These are phyloP conservation scores for Neotoxoptera formosana DNA, from an alignment of 1,140 invertebrate genomes.

Conservation along the genomic window DNA sequence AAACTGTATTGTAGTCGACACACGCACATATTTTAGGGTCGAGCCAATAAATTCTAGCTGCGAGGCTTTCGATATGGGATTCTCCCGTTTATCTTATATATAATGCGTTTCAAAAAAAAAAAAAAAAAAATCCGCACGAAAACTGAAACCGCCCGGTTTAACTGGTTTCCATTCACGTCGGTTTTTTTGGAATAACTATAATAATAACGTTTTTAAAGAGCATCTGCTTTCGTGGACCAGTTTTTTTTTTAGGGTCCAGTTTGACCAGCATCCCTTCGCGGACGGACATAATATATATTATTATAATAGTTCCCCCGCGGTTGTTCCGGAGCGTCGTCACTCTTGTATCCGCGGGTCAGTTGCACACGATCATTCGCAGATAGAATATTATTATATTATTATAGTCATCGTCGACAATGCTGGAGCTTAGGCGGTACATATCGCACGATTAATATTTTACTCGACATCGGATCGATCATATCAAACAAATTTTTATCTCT, in stretches of 20 bases:
- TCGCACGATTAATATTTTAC: not conserved
- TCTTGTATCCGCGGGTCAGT: conserved; percentile 1
- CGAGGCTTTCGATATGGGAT: not conserved
- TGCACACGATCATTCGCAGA: not conserved
- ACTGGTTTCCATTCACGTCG: conserved; percentile 53
- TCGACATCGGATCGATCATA: not conserved
- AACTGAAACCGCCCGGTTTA: conserved; percentile 41
- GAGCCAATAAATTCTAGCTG: not conserved
- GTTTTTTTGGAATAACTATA: conserved; percentile 24
- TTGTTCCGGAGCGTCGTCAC: not conserved
- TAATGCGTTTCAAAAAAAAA: not conserved
- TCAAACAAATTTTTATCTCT: not conserved
- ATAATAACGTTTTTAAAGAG: conserved; percentile 44
- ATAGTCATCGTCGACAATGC: not conserved
- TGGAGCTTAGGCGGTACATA: too few relatives aligned
- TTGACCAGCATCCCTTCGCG: conserved; percentile 57
- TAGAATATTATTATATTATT: not conserved
- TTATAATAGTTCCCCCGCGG: not conserved
- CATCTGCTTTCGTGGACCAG: conserved; percentile 56
- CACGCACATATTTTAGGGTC: not conserved
- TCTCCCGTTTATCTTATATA: not conserved
- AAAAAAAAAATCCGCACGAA: conserved; percentile 4
- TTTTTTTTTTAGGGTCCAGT: conserved; percentile 55
- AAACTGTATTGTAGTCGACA: not conserved
- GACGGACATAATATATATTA: not conserved